Evolutionary conservation across 2,113 vertebrate species (phyloP).

Genomic region (Aythya baeri): DNA sequence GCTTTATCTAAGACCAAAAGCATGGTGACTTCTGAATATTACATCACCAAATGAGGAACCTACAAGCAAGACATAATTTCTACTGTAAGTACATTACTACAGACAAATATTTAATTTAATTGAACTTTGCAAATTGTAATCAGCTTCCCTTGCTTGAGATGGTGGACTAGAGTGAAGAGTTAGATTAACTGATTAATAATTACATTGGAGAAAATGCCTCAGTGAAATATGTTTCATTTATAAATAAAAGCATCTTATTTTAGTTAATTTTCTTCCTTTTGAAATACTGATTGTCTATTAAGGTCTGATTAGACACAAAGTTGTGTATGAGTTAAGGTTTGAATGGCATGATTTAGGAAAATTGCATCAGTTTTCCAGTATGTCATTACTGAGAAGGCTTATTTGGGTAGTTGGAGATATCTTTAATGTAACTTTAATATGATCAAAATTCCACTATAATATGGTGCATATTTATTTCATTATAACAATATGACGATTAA

Average conservation of each 20-base stretch:
- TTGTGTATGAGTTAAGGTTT: background rate
- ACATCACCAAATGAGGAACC: slow-evolving; percentile 82
- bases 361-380: background rate
- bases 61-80: slow-evolving; percentile 78
- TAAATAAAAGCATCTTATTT: background rate
- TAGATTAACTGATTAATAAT: background rate
- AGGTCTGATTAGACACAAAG: background rate
- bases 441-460: background rate
- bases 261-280: background rate
- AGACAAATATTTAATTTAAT: background rate
- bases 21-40: slow-evolving; percentile 78
- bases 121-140: background rate
- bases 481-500: background rate
- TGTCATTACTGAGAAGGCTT: background rate
- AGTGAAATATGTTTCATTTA: background rate
- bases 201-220: background rate
- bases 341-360: background rate
- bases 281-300: background rate
- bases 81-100: slow-evolving; percentile 74
- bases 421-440: background rate
- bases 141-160: background rate
- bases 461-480: background rate
- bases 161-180: background rate
- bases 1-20: slow-evolving; percentile 69
- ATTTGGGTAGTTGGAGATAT: background rate